Evolutionary conservation across 2,888 invertebrate genomes (phyloP), one percentile per base, ranked within the genome.

Genomic region (Podabrus alpinus): DNA sequence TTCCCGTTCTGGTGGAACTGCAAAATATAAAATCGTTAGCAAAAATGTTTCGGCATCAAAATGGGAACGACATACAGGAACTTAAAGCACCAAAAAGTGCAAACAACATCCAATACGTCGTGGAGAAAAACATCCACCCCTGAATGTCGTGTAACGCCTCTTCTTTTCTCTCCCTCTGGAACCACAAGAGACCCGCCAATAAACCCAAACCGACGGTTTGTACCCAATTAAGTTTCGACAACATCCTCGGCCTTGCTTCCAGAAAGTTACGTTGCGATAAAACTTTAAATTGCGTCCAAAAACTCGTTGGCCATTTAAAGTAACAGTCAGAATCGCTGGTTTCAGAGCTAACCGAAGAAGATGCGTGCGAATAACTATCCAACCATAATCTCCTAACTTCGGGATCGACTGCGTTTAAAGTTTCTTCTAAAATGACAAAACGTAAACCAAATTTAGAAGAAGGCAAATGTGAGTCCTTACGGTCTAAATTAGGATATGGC

Each of bases 81-180:
- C 92, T 92, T 59, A 95, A 89, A 68, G 94, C 93, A 79, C 94
- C 93, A 83, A 95, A 94, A 80, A 94, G 90, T 15, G 94, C 93
- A 84, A 93, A 93, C 74, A 95, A 88, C 92, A 94, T 94, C 94
- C 94, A 94, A 84, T 94, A 94, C 19, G 93, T 94, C 69, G 93
- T 93, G 74, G 93, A 93, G 87, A 94, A 95, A 86, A 94, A 95
- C 92, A 95, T 92, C 94, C 94, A 94, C 66, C 94, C 95, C 86
- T 94, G 93, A 77, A 94, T 91, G 86, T 95, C 94, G 80, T 93
- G 92, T 72, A 95, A 88, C 11, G 92, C 91, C 80, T 92, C 92
- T 85, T 95, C 95, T 59, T 90, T 91, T 74, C 94, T 88, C n/a
- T 93, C 92, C 81, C 94, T 87, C 85, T 94, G 92, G 83, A 94